A percentile compares a stretch with the other conserved stretches of the same genome.
Evolutionary conservation across 2,797 vertebrate genomes (phyloP).

Genomic region (Myripristis jacobus): DNA sequence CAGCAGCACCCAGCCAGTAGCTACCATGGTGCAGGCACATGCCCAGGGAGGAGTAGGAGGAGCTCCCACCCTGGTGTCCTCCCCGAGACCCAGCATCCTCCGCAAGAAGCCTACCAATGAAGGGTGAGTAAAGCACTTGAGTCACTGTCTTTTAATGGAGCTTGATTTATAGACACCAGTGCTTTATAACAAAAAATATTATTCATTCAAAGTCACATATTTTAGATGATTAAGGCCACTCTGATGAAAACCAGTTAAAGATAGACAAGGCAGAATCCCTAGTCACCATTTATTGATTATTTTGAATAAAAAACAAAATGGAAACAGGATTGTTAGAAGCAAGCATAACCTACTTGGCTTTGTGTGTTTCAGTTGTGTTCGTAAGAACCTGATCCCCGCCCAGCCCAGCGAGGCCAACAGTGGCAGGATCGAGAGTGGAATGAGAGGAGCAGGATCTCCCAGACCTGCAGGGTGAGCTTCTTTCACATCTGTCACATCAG

Average conservation of each 20-base stretch:
- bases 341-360: neutral
- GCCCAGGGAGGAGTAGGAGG: conserved; percentile 89
- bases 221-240: neutral
- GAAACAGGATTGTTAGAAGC: neutral
- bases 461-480: conserved; percentile 91
- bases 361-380: conserved; percentile 85
- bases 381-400: conserved; percentile 94
- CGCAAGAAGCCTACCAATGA: conserved; percentile 96
- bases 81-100: conserved; percentile 96
- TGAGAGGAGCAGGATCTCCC: conserved; percentile 93
- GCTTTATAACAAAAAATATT: neutral
- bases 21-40: conserved; percentile 94
- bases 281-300: neutral
- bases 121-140: conserved; percentile 81
- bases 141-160: neutral
- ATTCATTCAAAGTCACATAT: neutral
- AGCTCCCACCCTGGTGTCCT: conserved; percentile 91
- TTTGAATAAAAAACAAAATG: neutral
- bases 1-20: conserved; percentile 88
- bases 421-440: conserved; percentile 87
- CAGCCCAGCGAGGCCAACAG: conserved; percentile 88
- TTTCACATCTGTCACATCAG: neutral
- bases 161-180: neutral
- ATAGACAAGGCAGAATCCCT: neutral
- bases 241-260: neutral